Conservation (phyloP, 2,797 vertebrate genomes). For the Urosaurus nigricauda region DNA sequence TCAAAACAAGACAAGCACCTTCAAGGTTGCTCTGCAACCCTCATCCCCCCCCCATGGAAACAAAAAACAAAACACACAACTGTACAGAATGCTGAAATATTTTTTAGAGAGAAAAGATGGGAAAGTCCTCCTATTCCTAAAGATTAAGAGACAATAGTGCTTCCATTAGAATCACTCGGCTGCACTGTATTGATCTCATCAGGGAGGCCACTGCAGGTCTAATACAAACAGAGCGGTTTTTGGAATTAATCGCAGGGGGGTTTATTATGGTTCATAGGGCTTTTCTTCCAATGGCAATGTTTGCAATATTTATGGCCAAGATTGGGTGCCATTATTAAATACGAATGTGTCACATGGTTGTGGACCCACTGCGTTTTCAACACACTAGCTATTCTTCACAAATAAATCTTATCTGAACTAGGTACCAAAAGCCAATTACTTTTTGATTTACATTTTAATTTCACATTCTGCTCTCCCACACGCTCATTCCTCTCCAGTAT, state of each 20-base stretch:
- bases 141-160: slow-evolving; percentile 88
- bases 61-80: slow-evolving; percentile 48
- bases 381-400: slow-evolving; percentile 82
- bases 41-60: too few species aligned
- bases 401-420: slow-evolving; percentile 87
- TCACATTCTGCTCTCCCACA: slow-evolving; percentile 65
- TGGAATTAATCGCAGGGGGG: slow-evolving; percentile 84
- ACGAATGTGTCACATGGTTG: slow-evolving; percentile 76
- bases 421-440: slow-evolving; percentile 84
- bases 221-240: slow-evolving; percentile 80
- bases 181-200: slow-evolving; percentile 87
- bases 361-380: slow-evolving; percentile 80
- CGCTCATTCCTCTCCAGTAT: not conserved
- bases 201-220: slow-evolving; percentile 84
- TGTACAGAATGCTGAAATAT: slow-evolving; percentile 72
- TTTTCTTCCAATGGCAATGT: slow-evolving; percentile 81
- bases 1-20: slow-evolving; percentile 73
- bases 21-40: slow-evolving; percentile 76
- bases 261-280: slow-evolving; percentile 83
- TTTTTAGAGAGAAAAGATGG: slow-evolving; percentile 55
- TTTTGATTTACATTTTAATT: slow-evolving; percentile 88
- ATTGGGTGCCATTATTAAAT: slow-evolving; percentile 82
- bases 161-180: slow-evolving; percentile 84
- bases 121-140: slow-evolving; percentile 77
- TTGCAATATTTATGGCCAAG: slow-evolving; percentile 83